A percentile compares a stretch with the other conserved stretches of the same genome.
Evolutionary conservation across 1,140 invertebrate genomes (phyloP).

Genomic region (Bombus ignitus): DNA sequence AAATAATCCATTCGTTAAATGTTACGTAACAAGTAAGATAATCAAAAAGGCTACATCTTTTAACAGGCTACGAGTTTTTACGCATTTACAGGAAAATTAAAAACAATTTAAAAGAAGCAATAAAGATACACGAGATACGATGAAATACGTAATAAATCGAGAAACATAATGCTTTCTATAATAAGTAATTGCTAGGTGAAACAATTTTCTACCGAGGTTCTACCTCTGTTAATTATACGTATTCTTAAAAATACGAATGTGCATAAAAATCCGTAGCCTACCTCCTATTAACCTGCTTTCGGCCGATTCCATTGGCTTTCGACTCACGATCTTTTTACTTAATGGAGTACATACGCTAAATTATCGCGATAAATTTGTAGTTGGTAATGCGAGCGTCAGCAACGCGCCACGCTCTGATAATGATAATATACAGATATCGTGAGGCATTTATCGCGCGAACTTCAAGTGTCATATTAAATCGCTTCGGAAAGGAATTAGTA

Average conservation of each 20-base stretch:
- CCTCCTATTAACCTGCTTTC: not conserved
- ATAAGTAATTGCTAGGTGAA: no score
- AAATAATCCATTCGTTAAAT: not conserved
- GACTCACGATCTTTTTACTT: not conserved
- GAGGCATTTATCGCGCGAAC: slow-evolving; percentile 4
- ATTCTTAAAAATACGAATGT: no score
- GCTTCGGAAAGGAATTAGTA: slow-evolving; percentile 4
- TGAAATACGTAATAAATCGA: no score
- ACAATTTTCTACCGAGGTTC: no score
- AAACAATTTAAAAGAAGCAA: no score
- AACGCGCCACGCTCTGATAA: not conserved
- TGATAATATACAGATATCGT: slow-evolving; percentile 34
- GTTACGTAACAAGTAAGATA: not conserved
- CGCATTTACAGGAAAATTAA: no score
- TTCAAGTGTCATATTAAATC: slow-evolving; percentile 45
- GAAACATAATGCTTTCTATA: no score
- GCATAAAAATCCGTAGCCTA: no score
- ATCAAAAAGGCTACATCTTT: no score
- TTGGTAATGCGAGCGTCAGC: not conserved
- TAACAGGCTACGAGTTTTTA: no score
- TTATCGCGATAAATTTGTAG: slow-evolving; percentile 12
- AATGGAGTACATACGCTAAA: slow-evolving; percentile 6
- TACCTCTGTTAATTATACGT: no score
- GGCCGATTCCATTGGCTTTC: not conserved
- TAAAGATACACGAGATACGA: no score